Base-by-base conservation (phyloP, 2,113 vertebrate species). In the Gopherus flavomarginatus region DNA sequence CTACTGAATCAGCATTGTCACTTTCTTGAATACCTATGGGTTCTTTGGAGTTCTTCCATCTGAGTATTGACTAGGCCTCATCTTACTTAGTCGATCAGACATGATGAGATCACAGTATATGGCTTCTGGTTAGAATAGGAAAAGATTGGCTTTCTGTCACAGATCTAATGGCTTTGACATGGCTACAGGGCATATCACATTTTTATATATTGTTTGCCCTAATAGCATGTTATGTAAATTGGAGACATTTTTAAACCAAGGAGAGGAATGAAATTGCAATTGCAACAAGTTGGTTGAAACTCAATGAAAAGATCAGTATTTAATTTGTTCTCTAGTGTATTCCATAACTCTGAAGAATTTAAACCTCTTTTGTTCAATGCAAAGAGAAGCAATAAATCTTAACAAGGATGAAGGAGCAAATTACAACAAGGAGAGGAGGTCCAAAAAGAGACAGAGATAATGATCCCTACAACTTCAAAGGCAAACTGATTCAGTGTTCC, bases 401-500 rank as follows among this genome's bases (percentile, higher is more conserved):
- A 89, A 35, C 87, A 93, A 56, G 44, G 56, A 88, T 50, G 54
- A 94, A 90, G 54, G 13, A 87, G 11, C 19, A 90, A 83, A 79
- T 85, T 89, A 87, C 29, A 97, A 96, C 86, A 96, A 96, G 86
- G 79, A 96, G 96, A 98, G 97, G 56, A 78, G 94, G 81, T 87
- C 72, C 62, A 92, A 92, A 86, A 96, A 94, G 87, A 47, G 90
- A 96, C 96, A 93, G 77, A 95, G 91, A 88, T 1, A 0, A n/a
- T 59, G 27, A 35, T 86, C 22, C 59, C 26, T 93, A 93, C 83
- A 65, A 77, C 42, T 91, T 92, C 14, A 84, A 84, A 92, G 77
- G 24, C 1, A 84, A 84, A 38, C 49, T 38, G 62, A 93, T 4
- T 54, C 53, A 17, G 84, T 54, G 26, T 57, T 94, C 85, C 31